Conservation (phyloP, 1,140 invertebrate species). For the Lepidurus apus region DNA sequence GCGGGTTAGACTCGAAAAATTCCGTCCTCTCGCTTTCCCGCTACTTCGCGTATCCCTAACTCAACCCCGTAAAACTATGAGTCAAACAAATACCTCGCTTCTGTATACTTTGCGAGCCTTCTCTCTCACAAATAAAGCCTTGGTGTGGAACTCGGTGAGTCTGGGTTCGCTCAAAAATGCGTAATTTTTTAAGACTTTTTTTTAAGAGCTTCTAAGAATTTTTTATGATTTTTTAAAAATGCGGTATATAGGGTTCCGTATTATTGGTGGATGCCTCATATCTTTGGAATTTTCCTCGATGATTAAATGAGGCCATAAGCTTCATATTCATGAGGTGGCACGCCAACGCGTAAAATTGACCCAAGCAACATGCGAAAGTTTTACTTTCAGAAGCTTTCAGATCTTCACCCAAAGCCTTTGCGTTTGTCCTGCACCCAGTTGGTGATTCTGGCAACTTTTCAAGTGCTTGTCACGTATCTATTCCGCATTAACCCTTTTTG, state of each 20-base stretch:
- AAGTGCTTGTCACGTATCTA: not conserved
- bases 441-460: not conserved
- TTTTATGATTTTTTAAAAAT: too few relatives aligned
- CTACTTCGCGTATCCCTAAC: not conserved
- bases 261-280: too few relatives aligned
- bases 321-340: not conserved
- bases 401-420: not conserved
- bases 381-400: too few relatives aligned
- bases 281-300: not conserved
- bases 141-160: too few relatives aligned
- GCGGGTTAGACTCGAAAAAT: not conserved
- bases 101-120: not conserved
- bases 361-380: not conserved
- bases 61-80: not conserved
- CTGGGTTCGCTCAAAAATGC: too few relatives aligned
- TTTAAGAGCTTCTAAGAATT: too few relatives aligned
- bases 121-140: not conserved
- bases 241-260: too few relatives aligned
- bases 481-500: not conserved
- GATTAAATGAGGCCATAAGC: not conserved
- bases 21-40: not conserved
- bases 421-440: not conserved
- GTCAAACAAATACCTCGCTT: constrained; percentile 5
- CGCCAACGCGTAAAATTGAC: not conserved
- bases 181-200: too few relatives aligned